Evolutionary conservation across 2,797 vertebrate genomes (phyloP), one percentile per base, ranked within the genome.

Genomic region (Labroides dimidiatus): DNA sequence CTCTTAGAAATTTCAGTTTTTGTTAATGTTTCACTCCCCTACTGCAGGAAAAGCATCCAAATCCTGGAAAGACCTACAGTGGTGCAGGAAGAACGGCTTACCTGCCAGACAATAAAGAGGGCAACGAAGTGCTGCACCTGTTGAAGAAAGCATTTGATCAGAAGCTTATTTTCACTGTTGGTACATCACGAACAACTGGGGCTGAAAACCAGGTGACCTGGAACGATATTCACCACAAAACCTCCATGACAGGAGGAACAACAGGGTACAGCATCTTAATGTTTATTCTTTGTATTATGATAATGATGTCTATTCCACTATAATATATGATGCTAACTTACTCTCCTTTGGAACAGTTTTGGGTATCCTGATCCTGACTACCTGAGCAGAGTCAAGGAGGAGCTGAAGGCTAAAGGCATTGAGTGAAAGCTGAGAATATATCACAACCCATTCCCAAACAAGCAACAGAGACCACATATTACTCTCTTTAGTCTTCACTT

Each of bases 141-240:
- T 87, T 98, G 67, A 54, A 71, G 36, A 95, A 45, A 82, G 96
- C 96, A 0, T 97, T 97, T 50, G 48, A 94, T 0, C 96, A 96
- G 90, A 95, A 59, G 72, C 93, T 97, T 55, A 95, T 95, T 90
- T 98, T 98, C 87, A 98, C 96, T 21, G 70, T 98, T 0, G 96
- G 95, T 33, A 92, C 64, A 0, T 97, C 96, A 54, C 93, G 93
- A 79, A 96, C 95, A 10, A 90, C 80, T 1, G 95, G 95, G 37
- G 0, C 1, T 17, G 88, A 92, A 0, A 72, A 95, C 50, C 69
- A 84, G 47, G 95, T 98, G 84, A 96, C 92, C 69, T 98, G 96
- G 96, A 98, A 96, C 2, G 96, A 96, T 77, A 96, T 97, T 86
- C 95, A 96, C 82, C 96, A 97, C 91, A 98, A 97, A 84, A 97